These are phyloP conservation scores for Connochaetes taurinus DNA, from an alignment of 2,113 vertebrate genomes.

Conservation along the genomic window DNA sequence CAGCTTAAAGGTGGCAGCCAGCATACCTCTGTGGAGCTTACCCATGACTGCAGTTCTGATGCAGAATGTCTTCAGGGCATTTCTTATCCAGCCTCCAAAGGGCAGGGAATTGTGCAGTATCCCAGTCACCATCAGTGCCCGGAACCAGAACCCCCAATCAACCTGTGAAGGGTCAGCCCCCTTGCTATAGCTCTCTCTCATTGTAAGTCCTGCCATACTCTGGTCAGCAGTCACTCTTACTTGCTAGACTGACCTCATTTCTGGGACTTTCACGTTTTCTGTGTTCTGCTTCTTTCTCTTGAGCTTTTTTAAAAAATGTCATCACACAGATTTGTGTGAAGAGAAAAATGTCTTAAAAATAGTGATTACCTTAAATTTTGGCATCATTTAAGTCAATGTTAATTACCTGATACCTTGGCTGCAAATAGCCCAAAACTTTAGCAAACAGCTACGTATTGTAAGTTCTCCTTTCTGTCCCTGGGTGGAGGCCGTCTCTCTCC, in stretches of 20 bases:
- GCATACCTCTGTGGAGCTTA: background rate
- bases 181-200: background rate
- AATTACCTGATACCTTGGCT: background rate
- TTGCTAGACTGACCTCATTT: background rate
- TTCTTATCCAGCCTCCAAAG: background rate
- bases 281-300: background rate
- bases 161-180: too few relatives aligned
- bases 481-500: background rate
- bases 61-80: background rate
- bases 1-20: background rate
- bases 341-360: constrained; percentile 4
- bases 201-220: rapidly evolving
- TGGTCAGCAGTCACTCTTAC: background rate
- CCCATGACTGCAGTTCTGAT: too few relatives aligned
- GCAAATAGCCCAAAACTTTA: constrained; percentile 10
- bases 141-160: background rate
- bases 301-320: background rate
- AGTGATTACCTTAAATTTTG: background rate
- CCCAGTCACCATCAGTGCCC: background rate
- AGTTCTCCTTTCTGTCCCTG: background rate
- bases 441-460: background rate
- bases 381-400: constrained; percentile 22
- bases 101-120: background rate
- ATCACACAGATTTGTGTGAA: background rate
- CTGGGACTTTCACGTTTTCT: background rate